These are phyloP conservation scores for Caenorhabditis sp. DNA, from an alignment of 2,888 invertebrate genomes.

Conservation along the genomic window DNA sequence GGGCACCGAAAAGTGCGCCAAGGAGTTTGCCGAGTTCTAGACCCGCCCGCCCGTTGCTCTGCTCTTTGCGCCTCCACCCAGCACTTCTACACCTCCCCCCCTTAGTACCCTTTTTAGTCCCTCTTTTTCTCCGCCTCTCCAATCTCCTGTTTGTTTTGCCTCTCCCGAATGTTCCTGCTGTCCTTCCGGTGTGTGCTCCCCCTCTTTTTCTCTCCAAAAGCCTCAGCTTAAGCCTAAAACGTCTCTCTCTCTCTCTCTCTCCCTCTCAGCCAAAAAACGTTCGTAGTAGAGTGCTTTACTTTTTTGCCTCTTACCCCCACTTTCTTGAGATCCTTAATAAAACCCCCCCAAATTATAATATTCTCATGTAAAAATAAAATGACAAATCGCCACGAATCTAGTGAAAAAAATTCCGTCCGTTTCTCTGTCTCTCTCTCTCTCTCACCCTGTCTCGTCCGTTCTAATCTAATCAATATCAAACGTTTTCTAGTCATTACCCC, in stretches of 20 bases:
- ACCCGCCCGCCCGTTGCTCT: neutral
- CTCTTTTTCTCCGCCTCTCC: too few species aligned
- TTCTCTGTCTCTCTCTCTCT: neutral
- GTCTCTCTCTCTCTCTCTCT: neutral
- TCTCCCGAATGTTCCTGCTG: too few species aligned
- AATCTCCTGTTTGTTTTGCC: too few species aligned
- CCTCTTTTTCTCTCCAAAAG: too few species aligned
- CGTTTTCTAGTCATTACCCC: conserved; percentile 6
- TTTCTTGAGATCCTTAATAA: neutral
- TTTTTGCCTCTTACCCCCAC: neutral
- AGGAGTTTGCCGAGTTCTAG: conserved; percentile 97
- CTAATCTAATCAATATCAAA: conserved; percentile 19
- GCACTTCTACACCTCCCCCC: too few species aligned
- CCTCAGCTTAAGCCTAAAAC: neutral
- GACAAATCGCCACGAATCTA: neutral
- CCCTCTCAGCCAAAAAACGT: neutral
- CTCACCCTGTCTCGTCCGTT: too few species aligned
- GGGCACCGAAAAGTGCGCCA: conserved; percentile 98
- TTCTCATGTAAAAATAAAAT: neutral
- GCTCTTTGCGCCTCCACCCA: too few species aligned
- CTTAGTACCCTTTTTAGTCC: too few species aligned
- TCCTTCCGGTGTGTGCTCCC: too few species aligned
- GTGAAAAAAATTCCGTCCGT: neutral
- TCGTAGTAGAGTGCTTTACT: too few species aligned
- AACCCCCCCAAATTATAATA: neutral